phyloP scores from a whole-genome alignment of 2,113 vertebrate species.

The Sterrhoptilus dennistouni region DNA sequence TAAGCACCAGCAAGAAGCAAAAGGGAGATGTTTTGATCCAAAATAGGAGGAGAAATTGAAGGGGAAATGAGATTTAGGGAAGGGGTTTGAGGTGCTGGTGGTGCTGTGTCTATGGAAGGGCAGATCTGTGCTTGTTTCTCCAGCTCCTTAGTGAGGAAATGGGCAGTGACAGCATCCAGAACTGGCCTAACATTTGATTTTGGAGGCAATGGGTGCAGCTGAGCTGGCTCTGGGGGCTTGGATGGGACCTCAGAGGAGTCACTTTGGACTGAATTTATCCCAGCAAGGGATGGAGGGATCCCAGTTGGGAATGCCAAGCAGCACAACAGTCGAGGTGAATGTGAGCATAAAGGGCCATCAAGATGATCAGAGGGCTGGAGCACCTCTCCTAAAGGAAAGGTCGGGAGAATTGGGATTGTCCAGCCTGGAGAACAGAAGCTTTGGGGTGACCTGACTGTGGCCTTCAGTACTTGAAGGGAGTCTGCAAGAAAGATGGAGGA shows the following conservation, averaged over 20 bases:
- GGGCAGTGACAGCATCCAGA: not conserved
- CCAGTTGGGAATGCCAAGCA: not conserved
- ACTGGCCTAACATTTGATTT: not conserved
- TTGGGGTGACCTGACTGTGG: not conserved
- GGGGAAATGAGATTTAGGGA: not conserved
- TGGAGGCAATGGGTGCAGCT: not conserved
- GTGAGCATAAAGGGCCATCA: fast-evolving
- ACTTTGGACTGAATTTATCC: fast-evolving
- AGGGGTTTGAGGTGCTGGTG: not conserved
- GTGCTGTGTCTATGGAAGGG: fast-evolving
- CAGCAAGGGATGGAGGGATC: not conserved
- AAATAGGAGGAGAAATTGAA: not conserved
- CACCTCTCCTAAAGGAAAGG: not conserved
- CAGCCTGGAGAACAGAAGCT: not conserved
- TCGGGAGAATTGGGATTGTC: not conserved
- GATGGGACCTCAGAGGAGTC: not conserved
- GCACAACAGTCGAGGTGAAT: fast-evolving
- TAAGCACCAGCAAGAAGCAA: not conserved
- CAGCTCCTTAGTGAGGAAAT: not conserved
- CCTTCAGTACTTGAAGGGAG: not conserved
- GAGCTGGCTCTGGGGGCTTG: not conserved
- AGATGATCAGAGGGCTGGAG: not conserved
- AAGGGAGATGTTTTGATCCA: not conserved
- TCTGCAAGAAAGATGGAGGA: not conserved
- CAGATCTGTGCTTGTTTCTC: fast-evolving